Conservation (phyloP, 2,113 vertebrate species). For the Pycnonotus jocosus region DNA sequence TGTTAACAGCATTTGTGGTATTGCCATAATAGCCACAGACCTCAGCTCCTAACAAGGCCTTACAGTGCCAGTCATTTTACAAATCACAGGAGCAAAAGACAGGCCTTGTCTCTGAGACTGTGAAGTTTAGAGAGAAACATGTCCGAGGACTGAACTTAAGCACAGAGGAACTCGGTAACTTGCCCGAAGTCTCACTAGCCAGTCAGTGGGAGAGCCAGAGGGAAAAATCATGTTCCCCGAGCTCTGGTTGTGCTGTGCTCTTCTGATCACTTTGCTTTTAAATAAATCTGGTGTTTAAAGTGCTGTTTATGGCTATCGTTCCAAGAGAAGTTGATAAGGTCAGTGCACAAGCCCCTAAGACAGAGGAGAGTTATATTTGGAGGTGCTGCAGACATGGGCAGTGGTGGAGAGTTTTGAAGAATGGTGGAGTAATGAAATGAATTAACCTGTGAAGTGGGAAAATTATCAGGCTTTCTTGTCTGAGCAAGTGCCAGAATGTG, state of each 20-base stretch:
- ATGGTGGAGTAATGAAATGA: not conserved
- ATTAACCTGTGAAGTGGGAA: not conserved
- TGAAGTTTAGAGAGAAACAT: not conserved
- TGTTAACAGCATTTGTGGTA: not conserved
- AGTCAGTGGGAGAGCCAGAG: not conserved
- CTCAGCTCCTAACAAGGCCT: not conserved
- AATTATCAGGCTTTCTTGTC: not conserved
- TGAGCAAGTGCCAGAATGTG: not conserved
- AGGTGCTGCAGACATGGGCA: not conserved
- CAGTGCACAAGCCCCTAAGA: constrained; percentile 15
- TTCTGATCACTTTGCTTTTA: not conserved
- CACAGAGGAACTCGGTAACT: not conserved
- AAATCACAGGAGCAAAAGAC: not conserved
- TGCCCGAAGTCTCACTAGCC: not conserved
- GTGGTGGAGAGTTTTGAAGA: not conserved
- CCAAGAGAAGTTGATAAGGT: constrained; percentile 38
- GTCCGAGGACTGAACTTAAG: not conserved
- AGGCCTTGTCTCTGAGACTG: not conserved
- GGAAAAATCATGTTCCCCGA: not conserved
- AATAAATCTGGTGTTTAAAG: constrained; percentile 34
- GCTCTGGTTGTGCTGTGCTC: not conserved
- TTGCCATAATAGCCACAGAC: not conserved
- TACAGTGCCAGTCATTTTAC: not conserved
- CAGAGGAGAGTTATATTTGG: not conserved
- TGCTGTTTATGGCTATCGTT: not conserved